Evolutionary conservation across 2,888 invertebrate genomes (phyloP), one percentile per base, ranked within the genome.

Genomic region (Cerceris rybyensis): DNA sequence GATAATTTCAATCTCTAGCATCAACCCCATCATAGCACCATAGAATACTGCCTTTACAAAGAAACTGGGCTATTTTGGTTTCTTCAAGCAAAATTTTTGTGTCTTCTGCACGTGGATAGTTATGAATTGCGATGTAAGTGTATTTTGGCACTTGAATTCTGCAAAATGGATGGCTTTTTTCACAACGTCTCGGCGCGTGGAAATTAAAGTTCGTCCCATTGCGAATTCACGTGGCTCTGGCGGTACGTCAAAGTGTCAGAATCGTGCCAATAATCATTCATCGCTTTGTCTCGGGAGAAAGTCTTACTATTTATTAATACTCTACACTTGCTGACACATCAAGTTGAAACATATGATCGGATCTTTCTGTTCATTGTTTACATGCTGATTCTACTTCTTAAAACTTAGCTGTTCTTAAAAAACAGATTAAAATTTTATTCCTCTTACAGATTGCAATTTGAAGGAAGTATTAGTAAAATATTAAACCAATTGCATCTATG

Each of bases 221-320:
- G 57, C 17, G 52, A 69, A 60, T 74, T 77, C 55, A 55, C 67
- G 57, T 42, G 61, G 55, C 74, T 84, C 75, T 84, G 86, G 84
- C 86, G 73, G 71, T 75, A 68, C 70, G 66, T 86, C 86, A 86
- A 86, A 86, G 65, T 69, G 57, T 28, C 16, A n/a, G 41, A 54
- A 58, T 60, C 66, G 78, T 80, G 79, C 76, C 81, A 78, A 65
- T 80, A 72, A 61, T 69, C 72, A 39, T 17, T 78, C 68, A 54
- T 55, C 58, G 42, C 41, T 16, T 58, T 28, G 8, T 28, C 13
- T 39, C 46, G 16, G 59, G 63, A 63, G 79, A 80, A 79, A 75
- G 70, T 72, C 16, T 58, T 39, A 28, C 39, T 65, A 66, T 70
- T 68, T 67, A 54, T 54, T 58, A 42, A 16, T 59, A 42, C 13